Base-by-base conservation (phyloP, 2,797 vertebrate species). In the Chelon auratus region DNA sequence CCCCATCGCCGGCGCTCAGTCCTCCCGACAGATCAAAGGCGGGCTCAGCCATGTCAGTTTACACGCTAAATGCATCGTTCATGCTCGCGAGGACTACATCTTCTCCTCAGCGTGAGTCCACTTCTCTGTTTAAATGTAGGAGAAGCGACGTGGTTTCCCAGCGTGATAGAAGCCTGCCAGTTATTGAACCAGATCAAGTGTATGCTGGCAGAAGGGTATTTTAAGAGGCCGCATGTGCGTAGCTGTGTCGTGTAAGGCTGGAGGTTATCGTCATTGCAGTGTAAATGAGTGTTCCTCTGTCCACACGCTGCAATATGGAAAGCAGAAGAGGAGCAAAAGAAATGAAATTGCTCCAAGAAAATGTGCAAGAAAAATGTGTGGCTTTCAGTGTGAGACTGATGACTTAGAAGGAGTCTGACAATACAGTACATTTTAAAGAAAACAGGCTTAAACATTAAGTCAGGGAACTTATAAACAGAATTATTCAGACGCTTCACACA, bases 51-150 rank as follows among this genome's bases (percentile, higher is more conserved):
- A 53, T 78, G 80, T 72, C 62, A 22, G 66, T 77, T 78, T 75
- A 79, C 58, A 64, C 22, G 12, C 59, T 62, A 73, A 76, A 84
- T 61, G 61, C 62, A 83, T 87, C 69, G 80, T 81, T 77, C 76
- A 77, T 77, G 76, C 50, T 18, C 48, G 67, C 11, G 24, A 47
- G 51, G 48, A 59, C 45, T 52, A 20, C 37, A 65, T 64, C 63
- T 58, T 70, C 53, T 42, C 55, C 75, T 60, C 83, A 73, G 70
- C 61, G 3, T 37, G 60, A 63, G 22, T 33, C 68, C 51, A 3
- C 63, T 66, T 80, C 75, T 64, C 69, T 78, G 66, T 75, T 78
- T 55, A 68, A 75, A 57, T 65, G 12, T 73, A 57, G 14, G 65
- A 26, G 39, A 70, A 15, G 42, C 45, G 68, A 11, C 61, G 14